Base-by-base conservation (phyloP, 2,113 vertebrate species). In the Hippocampus barbouri region DNA sequence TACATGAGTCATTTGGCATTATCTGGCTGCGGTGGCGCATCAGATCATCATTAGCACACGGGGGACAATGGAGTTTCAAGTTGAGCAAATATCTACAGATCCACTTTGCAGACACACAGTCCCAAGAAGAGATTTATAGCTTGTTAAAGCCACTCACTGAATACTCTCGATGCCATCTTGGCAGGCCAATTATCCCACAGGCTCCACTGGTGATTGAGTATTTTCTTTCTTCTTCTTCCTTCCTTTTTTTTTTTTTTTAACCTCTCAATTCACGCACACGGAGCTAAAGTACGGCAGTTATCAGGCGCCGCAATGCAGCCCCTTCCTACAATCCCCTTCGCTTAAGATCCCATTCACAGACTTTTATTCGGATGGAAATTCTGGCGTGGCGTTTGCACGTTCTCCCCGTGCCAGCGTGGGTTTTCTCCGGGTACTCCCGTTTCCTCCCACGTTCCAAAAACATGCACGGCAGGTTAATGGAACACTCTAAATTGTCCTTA, bases 1-100 rank as follows among this genome's bases (percentile, higher is more conserved):
- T 76, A 72, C 81, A 80, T 78, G 83, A 82, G 68, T 87, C 81
- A 81, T 69, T 85, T 75, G 79, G 77, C 70, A 83, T 86, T 81
- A 83, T 86, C 76, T 79, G 62, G 60, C 75, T 27, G 63, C 68
- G 77, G 54, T 61, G 2, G 68, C 72, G 72, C 45, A 77, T 79
- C 77, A 70, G 76, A 66, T 43, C 67, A 70, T 87, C 81, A 82
- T 87, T 80, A 86, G 66, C 64, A 59, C 68, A 71, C 40, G 69
- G 73, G 66, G 1, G n/a, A 79, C 75, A 75, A 80, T 49, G 5
- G 68, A 69, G 84, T 45, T 83, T 80, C 40, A 71, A 71, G 72
- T 69, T 66, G 72, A 77, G 60, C 75, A 87, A 79, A 85, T 77
- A 80, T 82, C 70, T 78, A 76, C 70, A 75, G 70, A 77, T 78